A percentile compares a stretch with the other conserved stretches of the same genome.
These are phyloP conservation scores for Lipophrys pholis DNA, from an alignment of 2,113 vertebrate genomes.

Conservation along the genomic window DNA sequence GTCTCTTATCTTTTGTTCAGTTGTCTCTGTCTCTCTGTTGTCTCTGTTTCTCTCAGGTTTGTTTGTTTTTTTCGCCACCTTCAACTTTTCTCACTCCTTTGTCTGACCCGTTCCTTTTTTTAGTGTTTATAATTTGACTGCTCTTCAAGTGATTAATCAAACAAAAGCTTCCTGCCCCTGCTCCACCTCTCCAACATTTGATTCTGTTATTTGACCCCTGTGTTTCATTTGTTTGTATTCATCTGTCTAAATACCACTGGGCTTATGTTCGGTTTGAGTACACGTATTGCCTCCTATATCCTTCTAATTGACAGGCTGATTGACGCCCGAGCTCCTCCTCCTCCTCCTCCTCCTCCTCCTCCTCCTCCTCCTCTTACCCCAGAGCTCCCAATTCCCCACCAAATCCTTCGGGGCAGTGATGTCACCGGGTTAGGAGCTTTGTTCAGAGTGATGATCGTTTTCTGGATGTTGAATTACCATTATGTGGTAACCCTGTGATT, in stretches of 20 bases:
- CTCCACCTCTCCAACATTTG: constrained; percentile 20
- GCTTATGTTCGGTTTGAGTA: constrained; percentile 47
- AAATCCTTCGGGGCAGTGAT: constrained; percentile 51
- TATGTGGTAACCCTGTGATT: constrained; percentile 50
- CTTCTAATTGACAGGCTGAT: constrained; percentile 59
- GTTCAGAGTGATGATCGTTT: constrained; percentile 49
- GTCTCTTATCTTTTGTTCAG: no score
- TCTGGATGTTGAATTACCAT: constrained; percentile 24
- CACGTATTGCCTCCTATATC: constrained; percentile 39
- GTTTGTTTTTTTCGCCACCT: background rate
- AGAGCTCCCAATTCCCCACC: constrained; percentile 9
- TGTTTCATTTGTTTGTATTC: constrained; percentile 51
- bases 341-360: background rate
- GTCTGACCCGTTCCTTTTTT: background rate
- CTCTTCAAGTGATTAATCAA: constrained; percentile 45
- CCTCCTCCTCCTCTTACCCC: background rate
- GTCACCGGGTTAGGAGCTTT: constrained; percentile 45
- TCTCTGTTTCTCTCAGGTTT: no score
- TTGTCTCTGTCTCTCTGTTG: no score
- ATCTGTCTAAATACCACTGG: constrained; percentile 47
- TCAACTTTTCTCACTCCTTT: background rate
- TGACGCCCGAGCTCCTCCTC: constrained; percentile 34
- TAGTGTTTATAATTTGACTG: background rate
- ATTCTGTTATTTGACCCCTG: constrained; percentile 16
- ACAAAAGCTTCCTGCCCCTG: constrained; percentile 36